These are phyloP conservation scores for Spheniscus mendiculus DNA, from an alignment of 2,113 vertebrate genomes.

Conservation along the genomic window DNA sequence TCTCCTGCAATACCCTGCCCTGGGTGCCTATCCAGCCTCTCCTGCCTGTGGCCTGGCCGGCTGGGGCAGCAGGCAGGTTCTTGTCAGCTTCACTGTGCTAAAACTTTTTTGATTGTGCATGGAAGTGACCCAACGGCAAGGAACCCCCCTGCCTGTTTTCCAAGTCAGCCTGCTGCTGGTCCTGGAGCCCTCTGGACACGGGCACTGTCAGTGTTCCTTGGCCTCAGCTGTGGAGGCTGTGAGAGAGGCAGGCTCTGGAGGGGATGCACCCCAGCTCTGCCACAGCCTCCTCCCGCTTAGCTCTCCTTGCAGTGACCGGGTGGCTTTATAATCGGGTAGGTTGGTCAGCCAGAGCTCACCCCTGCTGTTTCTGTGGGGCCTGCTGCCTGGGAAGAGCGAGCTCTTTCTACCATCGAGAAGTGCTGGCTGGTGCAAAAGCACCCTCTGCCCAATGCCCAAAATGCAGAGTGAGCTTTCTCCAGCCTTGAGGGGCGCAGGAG, in stretches of 20 bases:
- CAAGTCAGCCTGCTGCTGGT: not conserved
- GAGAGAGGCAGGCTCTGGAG: not conserved
- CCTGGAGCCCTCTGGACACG: not conserved
- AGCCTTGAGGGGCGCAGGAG: not conserved
- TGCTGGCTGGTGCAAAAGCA: not conserved
- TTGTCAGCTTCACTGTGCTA: not conserved
- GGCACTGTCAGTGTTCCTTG: not conserved
- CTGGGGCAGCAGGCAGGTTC: not conserved
- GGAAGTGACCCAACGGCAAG: not conserved
- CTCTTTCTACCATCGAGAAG: not conserved
- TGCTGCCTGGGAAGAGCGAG: not conserved
- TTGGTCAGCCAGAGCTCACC: not conserved
- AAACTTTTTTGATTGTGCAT: fast-evolving
- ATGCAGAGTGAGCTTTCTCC: not conserved
- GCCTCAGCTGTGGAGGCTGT: not conserved
- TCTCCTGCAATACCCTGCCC: not conserved
- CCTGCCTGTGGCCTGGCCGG: not conserved
- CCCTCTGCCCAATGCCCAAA: not conserved
- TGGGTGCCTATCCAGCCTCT: not conserved
- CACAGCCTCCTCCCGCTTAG: not conserved
- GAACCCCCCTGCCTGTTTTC: not conserved
- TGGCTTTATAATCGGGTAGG: not conserved
- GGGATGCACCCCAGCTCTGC: not conserved
- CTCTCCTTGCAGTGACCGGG: not conserved
- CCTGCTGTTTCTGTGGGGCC: not conserved